Conservation (phyloP, 2,797 vertebrate genomes). For the Rhabdomys pumilio region DNA sequence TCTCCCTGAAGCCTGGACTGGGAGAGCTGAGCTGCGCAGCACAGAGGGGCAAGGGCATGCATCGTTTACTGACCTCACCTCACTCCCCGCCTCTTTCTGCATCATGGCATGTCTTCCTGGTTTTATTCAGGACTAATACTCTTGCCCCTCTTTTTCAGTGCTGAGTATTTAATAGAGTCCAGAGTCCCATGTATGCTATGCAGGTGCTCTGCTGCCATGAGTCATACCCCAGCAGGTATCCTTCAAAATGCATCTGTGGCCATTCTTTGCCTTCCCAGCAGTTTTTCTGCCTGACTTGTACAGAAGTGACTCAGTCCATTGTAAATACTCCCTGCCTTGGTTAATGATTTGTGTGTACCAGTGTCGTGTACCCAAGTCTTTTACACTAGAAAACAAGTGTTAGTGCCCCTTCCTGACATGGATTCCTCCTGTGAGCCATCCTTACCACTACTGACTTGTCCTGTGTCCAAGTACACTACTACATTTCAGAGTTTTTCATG, state of each 20-base stretch:
- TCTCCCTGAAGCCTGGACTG: not conserved
- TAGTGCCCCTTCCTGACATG: not conserved
- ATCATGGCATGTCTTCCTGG: not conserved
- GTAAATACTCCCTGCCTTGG: not conserved
- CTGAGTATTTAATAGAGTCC: not conserved
- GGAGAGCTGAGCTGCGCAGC: not conserved
- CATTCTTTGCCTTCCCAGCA: conserved; percentile 25
- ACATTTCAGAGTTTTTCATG: not conserved
- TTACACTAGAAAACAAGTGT: not conserved
- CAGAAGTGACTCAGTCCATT: not conserved
- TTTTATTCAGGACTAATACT: not conserved
- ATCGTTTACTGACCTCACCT: not conserved
- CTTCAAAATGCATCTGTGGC: not conserved
- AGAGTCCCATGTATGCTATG: too few species aligned
- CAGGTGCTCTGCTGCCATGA: not conserved
- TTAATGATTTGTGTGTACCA: not conserved
- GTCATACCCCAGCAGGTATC: not conserved
- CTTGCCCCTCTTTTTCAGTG: not conserved
- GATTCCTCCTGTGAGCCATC: not conserved
- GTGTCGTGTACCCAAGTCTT: not conserved
- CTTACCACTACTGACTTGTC: not conserved
- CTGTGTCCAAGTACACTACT: not conserved
- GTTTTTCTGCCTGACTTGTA: not conserved
- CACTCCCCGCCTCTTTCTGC: not conserved
- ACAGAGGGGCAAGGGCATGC: not conserved